Conservation (phyloP, 1,140 invertebrate genomes). For the Trachymyrmex septentrionalis region DNA sequence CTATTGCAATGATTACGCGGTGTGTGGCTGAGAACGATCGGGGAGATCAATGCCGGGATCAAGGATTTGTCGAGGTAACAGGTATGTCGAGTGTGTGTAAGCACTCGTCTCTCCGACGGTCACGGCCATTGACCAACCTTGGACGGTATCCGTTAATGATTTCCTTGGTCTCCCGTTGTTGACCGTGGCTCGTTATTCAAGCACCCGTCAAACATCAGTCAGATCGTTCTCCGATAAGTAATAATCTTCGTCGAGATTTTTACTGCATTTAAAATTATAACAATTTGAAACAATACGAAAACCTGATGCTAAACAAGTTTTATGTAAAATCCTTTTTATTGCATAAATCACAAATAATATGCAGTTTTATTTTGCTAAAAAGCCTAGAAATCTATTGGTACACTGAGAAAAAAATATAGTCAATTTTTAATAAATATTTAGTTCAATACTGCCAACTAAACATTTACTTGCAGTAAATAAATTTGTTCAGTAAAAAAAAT, state of each 20-base stretch:
- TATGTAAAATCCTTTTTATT: neutral
- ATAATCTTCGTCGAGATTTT: slow-evolving; percentile 1
- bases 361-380: neutral
- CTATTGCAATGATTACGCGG: slow-evolving; percentile 23
- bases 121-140: slow-evolving; percentile 75
- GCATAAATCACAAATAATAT: neutral
- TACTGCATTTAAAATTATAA: neutral
- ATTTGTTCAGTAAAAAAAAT: too few species aligned
- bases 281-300: neutral
- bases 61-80: slow-evolving; percentile 62
- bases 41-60: slow-evolving; percentile 33
- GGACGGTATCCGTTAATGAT: slow-evolving; percentile 69
- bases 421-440: too few species aligned
- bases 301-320: neutral
- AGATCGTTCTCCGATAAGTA: slow-evolving; percentile 11
- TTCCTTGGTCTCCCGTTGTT: slow-evolving; percentile 68
- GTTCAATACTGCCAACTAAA: too few species aligned
- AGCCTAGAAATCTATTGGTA: too few species aligned
- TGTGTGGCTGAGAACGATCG: neutral
- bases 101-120: slow-evolving; percentile 52
- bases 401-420: too few species aligned
- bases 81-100: slow-evolving; percentile 19
- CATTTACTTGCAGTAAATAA: too few species aligned
- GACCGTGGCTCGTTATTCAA: slow-evolving; percentile 48
- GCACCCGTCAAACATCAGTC: slow-evolving; percentile 28